A percentile compares a stretch with the other conserved stretches of the same genome.
Conservation (phyloP, 2,113 vertebrate genomes). For the Cochlearius cochlearius region DNA sequence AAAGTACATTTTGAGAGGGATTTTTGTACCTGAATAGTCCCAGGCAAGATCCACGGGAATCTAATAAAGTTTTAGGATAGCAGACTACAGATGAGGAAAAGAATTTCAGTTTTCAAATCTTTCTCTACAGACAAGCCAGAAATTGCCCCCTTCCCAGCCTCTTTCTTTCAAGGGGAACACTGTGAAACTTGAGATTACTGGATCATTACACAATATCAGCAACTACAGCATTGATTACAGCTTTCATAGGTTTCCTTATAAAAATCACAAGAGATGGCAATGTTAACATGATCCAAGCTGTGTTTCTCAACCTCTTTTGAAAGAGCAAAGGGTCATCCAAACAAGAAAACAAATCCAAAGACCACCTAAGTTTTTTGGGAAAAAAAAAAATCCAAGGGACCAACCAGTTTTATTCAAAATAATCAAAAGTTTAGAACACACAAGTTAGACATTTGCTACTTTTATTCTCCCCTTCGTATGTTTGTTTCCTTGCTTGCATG, state of each 20-base stretch:
- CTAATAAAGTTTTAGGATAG: not conserved
- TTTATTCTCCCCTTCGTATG: not conserved
- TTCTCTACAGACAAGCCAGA: not conserved
- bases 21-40: not conserved
- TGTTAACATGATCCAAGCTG: not conserved
- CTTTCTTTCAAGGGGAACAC: not conserved
- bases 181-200: not conserved
- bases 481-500: not conserved
- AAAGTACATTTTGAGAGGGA: not conserved
- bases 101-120: not conserved
- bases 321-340: not conserved
- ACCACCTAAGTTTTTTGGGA: not conserved
- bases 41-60: not conserved
- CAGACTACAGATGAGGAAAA: not conserved
- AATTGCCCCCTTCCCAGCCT: not conserved
- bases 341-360: not conserved
- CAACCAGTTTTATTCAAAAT: not conserved
- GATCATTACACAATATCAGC: not conserved
- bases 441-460: not conserved
- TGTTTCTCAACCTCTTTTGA: not conserved
- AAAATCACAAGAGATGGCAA: not conserved
- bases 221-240: not conserved
- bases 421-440: not conserved
- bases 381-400: not conserved
- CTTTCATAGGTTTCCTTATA: not conserved